A percentile compares a stretch with the other conserved stretches of the same genome.
Evolutionary conservation across 2,113 vertebrate genomes (phyloP).

Genomic region (Vidua macroura): DNA sequence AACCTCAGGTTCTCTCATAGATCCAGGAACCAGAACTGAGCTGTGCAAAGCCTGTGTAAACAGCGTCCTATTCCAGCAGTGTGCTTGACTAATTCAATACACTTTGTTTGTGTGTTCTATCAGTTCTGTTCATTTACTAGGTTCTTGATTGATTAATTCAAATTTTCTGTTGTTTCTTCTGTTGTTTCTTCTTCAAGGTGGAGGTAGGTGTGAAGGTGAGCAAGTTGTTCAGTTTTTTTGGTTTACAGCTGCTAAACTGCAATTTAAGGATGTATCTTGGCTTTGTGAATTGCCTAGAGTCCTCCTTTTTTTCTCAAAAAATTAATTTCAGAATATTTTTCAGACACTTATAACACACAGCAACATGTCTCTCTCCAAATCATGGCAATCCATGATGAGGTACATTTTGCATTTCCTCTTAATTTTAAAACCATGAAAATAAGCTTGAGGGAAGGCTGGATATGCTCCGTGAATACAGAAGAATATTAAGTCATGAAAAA

Average conservation of each 20-base stretch:
- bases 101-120: neutral
- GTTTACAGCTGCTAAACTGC: neutral
- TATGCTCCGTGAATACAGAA: neutral
- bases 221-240: neutral
- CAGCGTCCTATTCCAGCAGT: neutral
- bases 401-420: neutral
- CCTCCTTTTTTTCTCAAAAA: fast-evolving
- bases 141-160: neutral
- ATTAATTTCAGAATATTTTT: neutral
- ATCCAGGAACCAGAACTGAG: neutral
- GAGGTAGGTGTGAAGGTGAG: neutral
- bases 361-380: neutral
- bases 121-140: neutral
- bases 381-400: neutral
- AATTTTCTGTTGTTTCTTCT: neutral
- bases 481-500: neutral
- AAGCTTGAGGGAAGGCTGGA: neutral
- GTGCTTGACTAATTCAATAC: neutral
- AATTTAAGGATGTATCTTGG: neutral
- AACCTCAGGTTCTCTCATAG: neutral
- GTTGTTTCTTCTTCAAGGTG: neutral
- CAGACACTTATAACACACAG: neutral
- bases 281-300: neutral
- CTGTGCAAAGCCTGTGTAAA: neutral
- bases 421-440: neutral